phyloP scores from a whole-genome alignment of 1,140 invertebrate genomes.

The Drosophila mojavensis region DNA sequence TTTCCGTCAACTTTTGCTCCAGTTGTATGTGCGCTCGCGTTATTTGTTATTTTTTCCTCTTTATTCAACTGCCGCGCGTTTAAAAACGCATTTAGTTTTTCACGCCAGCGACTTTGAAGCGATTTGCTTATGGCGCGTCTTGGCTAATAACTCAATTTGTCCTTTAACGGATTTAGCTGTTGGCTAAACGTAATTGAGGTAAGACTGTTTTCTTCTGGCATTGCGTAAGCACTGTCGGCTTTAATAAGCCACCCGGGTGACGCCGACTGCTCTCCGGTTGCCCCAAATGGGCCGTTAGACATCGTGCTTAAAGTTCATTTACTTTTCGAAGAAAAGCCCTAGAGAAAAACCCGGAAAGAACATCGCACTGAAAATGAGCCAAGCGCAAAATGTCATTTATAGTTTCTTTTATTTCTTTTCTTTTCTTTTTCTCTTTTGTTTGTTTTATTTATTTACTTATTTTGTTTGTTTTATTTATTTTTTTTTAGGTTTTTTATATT shows the following conservation, averaged over 20 bases:
- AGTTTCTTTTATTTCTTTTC: slow-evolving; percentile 45
- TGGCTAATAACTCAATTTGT: slow-evolving; percentile 70
- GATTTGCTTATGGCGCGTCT: slow-evolving; percentile 21
- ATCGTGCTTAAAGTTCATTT: slow-evolving; percentile 68
- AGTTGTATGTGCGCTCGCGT: slow-evolving; percentile 12
- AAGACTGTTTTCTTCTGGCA: slow-evolving; percentile 33
- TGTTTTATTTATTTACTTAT: slow-evolving; percentile 3
- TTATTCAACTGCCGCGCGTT: slow-evolving; percentile 37
- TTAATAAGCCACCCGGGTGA: slow-evolving; percentile 22
- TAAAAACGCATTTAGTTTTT: slow-evolving; percentile 63
- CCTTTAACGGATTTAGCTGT: slow-evolving; percentile 55
- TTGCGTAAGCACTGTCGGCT: slow-evolving; percentile 19
- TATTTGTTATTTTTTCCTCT: no score
- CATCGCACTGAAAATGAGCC: slow-evolving; percentile 11
- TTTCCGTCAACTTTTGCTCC: slow-evolving; percentile 57
- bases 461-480: background rate
- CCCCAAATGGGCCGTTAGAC: slow-evolving; percentile 69
- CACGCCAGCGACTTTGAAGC: slow-evolving; percentile 27
- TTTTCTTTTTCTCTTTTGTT: slow-evolving; percentile 27
- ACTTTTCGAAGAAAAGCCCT: slow-evolving; percentile 68
- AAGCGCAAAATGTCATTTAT: slow-evolving; percentile 55
- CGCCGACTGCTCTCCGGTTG: slow-evolving; percentile 1
- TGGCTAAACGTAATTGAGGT: slow-evolving; percentile 31
- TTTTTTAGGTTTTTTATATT: slow-evolving; percentile 13
- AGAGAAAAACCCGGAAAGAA: slow-evolving; percentile 49